Percentiles rank a stretch among this genome's conserved stretches.
phyloP scores from a whole-genome alignment of 2,797 vertebrate species.

The Megaceryle alcyon region DNA sequence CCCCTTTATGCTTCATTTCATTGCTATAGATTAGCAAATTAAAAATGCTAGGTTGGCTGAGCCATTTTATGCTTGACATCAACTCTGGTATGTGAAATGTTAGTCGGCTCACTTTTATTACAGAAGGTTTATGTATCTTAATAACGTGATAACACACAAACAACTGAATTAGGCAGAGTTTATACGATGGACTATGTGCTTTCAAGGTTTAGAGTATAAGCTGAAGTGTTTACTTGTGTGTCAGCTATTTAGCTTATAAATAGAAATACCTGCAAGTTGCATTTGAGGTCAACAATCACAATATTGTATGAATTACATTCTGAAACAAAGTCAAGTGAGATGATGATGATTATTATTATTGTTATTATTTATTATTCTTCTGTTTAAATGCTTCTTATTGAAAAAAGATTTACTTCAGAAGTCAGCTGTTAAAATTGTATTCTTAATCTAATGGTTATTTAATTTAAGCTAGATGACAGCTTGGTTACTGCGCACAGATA shows the following conservation, averaged over 20 bases:
- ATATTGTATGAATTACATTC: background rate
- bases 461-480: background rate
- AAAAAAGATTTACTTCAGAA: background rate
- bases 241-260: constrained; percentile 1
- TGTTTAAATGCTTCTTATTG: background rate
- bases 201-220: constrained; percentile 20
- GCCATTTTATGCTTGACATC: constrained; percentile 58
- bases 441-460: background rate
- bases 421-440: background rate
- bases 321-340: background rate
- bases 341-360: background rate
- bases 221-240: constrained; percentile 8
- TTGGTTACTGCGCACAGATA: background rate
- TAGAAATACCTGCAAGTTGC: background rate
- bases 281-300: background rate
- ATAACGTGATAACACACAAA: constrained; percentile 49
- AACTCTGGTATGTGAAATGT: constrained; percentile 65
- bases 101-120: constrained; percentile 56
- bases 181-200: constrained; percentile 27
- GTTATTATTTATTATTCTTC: background rate
- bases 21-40: constrained; percentile 69
- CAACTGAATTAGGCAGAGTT: constrained; percentile 48
- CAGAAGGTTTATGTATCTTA: constrained; percentile 59
- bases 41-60: constrained; percentile 56
- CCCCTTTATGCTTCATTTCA: constrained; percentile 55